Conservation (phyloP, 2,113 vertebrate genomes). For the Perccottus glenii region DNA sequence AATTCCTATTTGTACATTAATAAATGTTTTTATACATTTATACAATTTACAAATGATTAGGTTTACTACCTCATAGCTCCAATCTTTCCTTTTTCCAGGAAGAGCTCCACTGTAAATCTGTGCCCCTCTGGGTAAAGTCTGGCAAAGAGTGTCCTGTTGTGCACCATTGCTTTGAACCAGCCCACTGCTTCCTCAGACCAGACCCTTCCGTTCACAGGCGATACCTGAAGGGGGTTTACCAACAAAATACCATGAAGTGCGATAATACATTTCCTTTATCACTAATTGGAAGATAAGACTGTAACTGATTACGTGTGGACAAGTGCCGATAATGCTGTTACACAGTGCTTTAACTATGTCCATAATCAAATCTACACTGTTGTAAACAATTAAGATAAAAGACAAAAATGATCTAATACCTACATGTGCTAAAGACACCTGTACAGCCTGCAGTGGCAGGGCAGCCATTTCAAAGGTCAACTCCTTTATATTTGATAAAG, state of each 20-base stretch:
- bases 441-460: constrained; percentile 70
- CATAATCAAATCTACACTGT: constrained; percentile 1
- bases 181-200: constrained; percentile 74
- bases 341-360: constrained; percentile 30
- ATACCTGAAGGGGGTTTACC: constrained; percentile 68
- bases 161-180: constrained; percentile 76
- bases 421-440: constrained; percentile 77
- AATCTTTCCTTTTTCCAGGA: constrained; percentile 78
- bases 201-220: constrained; percentile 63
- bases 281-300: constrained; percentile 32
- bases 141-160: constrained; percentile 71
- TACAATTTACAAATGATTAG: not conserved
- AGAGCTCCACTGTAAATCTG: constrained; percentile 70
- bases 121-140: constrained; percentile 65
- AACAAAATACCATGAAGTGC: constrained; percentile 38
- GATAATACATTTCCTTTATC: constrained; percentile 58
- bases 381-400: not conserved
- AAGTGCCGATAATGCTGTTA: constrained; percentile 29
- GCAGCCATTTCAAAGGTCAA: constrained; percentile 52
- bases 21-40: not conserved
- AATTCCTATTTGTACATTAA: not conserved
- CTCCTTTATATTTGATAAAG: constrained; percentile 65
- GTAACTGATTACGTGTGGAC: constrained; percentile 52
- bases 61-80: constrained; percentile 75
- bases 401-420: constrained; percentile 13